These are phyloP conservation scores for Sebastes diaconus DNA, from an alignment of 2,797 vertebrate species.

Conservation along the genomic window DNA sequence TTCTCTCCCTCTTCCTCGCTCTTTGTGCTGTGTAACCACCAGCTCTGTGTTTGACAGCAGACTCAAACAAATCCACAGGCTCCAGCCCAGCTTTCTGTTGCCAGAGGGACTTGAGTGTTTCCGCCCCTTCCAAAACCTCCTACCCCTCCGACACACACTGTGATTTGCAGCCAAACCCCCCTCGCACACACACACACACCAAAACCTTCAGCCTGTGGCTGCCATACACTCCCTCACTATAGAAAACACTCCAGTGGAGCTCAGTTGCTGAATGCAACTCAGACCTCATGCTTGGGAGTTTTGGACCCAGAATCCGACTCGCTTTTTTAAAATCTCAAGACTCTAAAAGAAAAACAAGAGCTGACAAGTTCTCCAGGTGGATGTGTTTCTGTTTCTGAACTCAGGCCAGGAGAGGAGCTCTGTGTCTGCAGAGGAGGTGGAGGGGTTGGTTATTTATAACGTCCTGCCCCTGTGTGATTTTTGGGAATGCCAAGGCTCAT, in stretches of 20 bases:
- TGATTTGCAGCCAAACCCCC: conserved; percentile 63
- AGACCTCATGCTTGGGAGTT: conserved; percentile 16
- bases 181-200: background rate
- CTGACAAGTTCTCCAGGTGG: conserved; percentile 51
- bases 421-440: conserved; percentile 17
- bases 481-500: conserved; percentile 64
- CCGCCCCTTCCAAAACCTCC: conserved; percentile 52
- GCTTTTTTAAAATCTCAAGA: conserved; percentile 17
- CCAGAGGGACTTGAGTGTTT: conserved; percentile 71
- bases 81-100: conserved; percentile 61
- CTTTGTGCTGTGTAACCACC: conserved; percentile 66
- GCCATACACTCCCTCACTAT: conserved; percentile 33
- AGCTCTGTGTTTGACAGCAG: conserved; percentile 75
- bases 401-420: conserved; percentile 19
- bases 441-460: conserved; percentile 69
- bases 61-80: conserved; percentile 76
- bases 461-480: conserved; percentile 50
- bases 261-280: conserved; percentile 28
- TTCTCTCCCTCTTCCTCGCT: conserved; percentile 15
- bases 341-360: conserved; percentile 19
- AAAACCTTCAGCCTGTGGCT: conserved; percentile 29
- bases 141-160: conserved; percentile 49
- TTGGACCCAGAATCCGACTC: conserved; percentile 26
- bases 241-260: conserved; percentile 40
- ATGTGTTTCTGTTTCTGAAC: conserved; percentile 25